Evolutionary conservation across 2,888 invertebrate species (phyloP).

Genomic region (Taenaris catops): DNA sequence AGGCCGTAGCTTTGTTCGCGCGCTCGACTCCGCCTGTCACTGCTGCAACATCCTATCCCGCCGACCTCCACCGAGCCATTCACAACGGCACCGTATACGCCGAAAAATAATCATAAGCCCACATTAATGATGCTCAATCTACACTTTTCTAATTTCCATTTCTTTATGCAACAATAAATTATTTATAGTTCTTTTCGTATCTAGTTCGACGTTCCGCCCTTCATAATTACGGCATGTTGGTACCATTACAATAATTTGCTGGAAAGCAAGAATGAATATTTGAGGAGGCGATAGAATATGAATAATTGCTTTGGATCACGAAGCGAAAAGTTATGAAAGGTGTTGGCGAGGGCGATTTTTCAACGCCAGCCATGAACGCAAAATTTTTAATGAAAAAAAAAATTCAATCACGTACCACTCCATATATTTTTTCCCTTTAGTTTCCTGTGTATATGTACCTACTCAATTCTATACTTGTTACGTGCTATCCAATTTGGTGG

Average conservation of each 20-base stretch:
- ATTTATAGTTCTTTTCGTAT: constrained; percentile 24
- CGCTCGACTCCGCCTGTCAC: constrained; percentile 65
- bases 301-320: constrained; percentile 77
- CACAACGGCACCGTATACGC: constrained; percentile 32
- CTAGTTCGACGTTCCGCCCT: constrained; percentile 39
- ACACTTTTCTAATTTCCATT: constrained; percentile 26
- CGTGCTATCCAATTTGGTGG: constrained; percentile 9
- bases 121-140: constrained; percentile 25
- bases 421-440: constrained; percentile 3
- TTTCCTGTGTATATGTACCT: background rate
- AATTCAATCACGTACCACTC: constrained; percentile 51
- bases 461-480: constrained; percentile 4
- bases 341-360: constrained; percentile 69
- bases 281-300: constrained; percentile 76
- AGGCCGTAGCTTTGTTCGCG: constrained; percentile 68
- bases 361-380: constrained; percentile 57
- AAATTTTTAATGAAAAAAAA: constrained; percentile 69
- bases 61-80: constrained; percentile 32
- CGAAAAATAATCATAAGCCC: constrained; percentile 27
- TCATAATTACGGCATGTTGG: constrained; percentile 68
- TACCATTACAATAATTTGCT: constrained; percentile 73
- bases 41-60: constrained; percentile 54
- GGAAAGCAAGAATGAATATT: constrained; percentile 77
- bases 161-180: constrained; percentile 29
- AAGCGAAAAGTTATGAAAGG: constrained; percentile 80